Evolutionary conservation across 2,888 invertebrate species (phyloP), one percentile per base, ranked within the genome.

Genomic region (Nymphalis polychloros): DNA sequence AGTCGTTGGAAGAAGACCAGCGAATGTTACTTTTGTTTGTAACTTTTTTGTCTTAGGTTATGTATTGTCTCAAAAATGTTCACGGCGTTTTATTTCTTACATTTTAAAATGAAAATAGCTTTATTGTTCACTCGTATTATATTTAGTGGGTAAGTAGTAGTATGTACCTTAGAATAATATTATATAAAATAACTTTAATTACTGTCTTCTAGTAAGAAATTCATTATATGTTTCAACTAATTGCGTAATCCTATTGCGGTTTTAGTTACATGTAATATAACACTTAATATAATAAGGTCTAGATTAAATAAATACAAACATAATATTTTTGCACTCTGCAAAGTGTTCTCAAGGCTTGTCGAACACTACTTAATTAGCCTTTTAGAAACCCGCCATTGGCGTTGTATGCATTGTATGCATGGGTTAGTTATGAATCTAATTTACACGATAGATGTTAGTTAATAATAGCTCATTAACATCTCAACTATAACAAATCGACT

Each of bases 31-130:
- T 41, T 53, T 57, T 35, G 35, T 19, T 13, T 57, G 19, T 35
- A 27, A 41, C 10, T 10, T 57, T 57, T 57, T 57, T 57, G 57
- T 57, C 19, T 41, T 27, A 8, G 27, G 35, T 57, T 57, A n/a
- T 17, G 57, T 57, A 57, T 57, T 57, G 57, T 57, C 57, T 31
- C n/a, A 8, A n/a, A 57, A 57, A 57, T 57, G 53, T 31, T 55
- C 17, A 55, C 53, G 2, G 19, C 17, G 16, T 31, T 55, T 55
- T 23, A 17, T 57, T 17, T 57, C 8, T 57, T 41, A 57, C 27
- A n/a, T 57, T 57, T 23, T 53, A 27, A 23, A 27, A 20, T 10
- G 16, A 4, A 23, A 23, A 53, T 20, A 53, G 27, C 16, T 16
- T 53, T 16, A 27, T 53, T 23, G 23, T 53, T 19, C 2, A 27